Percentiles rank a stretch among this genome's conserved stretches.
Evolutionary conservation across 2,113 vertebrate genomes (phyloP).

Genomic region (Colaptes auratus): DNA sequence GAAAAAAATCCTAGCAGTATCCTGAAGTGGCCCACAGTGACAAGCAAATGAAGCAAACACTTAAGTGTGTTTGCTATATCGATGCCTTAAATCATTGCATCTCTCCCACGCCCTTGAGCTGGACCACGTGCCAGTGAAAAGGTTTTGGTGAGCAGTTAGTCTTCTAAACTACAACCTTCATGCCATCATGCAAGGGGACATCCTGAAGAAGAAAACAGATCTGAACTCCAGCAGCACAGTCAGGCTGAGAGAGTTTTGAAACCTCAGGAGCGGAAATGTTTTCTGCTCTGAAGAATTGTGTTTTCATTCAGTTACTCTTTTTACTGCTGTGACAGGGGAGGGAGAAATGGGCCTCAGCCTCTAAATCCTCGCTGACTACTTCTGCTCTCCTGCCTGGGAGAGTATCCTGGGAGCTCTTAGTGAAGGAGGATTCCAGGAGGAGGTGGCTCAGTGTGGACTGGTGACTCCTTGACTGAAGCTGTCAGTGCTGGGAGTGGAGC

Average conservation of each 20-base stretch:
- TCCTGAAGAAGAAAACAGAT: neutral
- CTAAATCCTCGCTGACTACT: neutral
- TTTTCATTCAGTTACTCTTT: neutral
- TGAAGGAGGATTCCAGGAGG: neutral
- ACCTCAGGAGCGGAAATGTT: neutral
- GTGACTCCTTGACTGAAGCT: neutral
- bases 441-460: neutral
- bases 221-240: neutral
- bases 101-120: neutral
- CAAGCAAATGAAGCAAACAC: neutral
- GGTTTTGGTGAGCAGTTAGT: neutral
- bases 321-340: neutral
- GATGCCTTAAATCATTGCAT: neutral
- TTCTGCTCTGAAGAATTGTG: neutral
- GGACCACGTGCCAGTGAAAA: neutral
- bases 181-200: neutral
- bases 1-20: neutral
- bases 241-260: neutral
- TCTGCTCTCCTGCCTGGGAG: neutral
- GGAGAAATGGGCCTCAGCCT: neutral
- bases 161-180: neutral
- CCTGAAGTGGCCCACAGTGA: neutral
- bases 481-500: neutral
- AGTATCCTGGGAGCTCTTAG: neutral
- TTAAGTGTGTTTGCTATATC: neutral